Evolutionary conservation across 2,113 vertebrate species (phyloP).

Genomic region (Lipophrys pholis): DNA sequence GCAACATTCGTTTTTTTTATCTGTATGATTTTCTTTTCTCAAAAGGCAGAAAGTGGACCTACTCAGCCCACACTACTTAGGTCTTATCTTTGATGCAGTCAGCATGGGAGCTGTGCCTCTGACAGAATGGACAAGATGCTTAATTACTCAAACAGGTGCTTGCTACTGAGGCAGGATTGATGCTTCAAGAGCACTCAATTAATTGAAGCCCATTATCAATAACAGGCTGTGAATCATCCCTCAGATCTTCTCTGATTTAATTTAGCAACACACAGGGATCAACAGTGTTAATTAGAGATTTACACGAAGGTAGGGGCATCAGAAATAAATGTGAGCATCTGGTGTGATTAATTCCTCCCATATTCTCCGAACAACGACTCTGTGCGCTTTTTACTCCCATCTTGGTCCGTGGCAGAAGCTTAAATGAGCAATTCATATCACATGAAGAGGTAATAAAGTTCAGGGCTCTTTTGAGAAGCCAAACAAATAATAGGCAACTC

Average conservation of each 20-base stretch:
- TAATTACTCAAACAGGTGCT: constrained; percentile 75
- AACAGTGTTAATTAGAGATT: constrained; percentile 78
- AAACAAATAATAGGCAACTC: constrained; percentile 31
- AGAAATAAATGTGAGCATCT: constrained; percentile 73
- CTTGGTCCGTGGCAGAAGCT: constrained; percentile 29
- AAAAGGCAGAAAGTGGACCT: not conserved
- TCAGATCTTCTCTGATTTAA: constrained; percentile 73
- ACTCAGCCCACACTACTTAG: not conserved
- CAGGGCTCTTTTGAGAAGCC: constrained; percentile 45
- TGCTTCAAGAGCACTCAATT: constrained; percentile 70
- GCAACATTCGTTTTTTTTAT: not conserved
- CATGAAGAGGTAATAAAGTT: constrained; percentile 63
- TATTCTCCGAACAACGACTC: constrained; percentile 41
- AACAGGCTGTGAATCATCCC: constrained; percentile 66
- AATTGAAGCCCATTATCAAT: constrained; percentile 78
- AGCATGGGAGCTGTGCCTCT: constrained; percentile 30
- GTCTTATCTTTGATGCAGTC: constrained; percentile 26
- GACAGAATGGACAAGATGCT: constrained; percentile 51
- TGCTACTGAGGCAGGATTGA: constrained; percentile 67
- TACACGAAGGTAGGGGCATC: constrained; percentile 70
- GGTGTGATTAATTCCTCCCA: constrained; percentile 63
- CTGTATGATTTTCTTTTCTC: not conserved
- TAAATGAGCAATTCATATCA: constrained; percentile 60
- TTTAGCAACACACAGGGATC: constrained; percentile 73
- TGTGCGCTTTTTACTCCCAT: constrained; percentile 37